Evolutionary conservation across 1,140 invertebrate species (phyloP).

Genomic region (Pristionchus pacificus): DNA sequence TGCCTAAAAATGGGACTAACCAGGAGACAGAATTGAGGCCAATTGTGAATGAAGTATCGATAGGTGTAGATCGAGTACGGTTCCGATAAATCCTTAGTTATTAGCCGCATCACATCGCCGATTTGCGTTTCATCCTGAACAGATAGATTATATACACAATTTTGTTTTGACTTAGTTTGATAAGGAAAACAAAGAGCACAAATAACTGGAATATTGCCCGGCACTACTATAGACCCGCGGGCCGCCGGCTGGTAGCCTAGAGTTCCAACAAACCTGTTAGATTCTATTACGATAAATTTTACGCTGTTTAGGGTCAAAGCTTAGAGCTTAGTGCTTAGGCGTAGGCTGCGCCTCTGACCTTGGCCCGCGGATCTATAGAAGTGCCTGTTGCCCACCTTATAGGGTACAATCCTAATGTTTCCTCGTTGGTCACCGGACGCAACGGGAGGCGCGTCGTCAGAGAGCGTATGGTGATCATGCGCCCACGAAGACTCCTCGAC

Average conservation of each 20-base stretch:
- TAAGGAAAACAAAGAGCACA: background rate
- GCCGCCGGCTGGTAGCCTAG: too few relatives aligned
- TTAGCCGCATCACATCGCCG: conserved; percentile 93
- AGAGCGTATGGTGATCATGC: background rate
- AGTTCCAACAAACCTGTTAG: too few relatives aligned
- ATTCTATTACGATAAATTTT: too few relatives aligned
- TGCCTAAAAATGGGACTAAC: too few relatives aligned
- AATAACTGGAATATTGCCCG: too few relatives aligned
- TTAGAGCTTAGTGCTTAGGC: too few relatives aligned
- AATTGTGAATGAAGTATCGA: conserved; percentile 99
- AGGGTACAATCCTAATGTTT: background rate
- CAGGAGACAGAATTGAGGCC: conserved; percentile 96
- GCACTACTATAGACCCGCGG: too few relatives aligned
- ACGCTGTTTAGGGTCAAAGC: too few relatives aligned
- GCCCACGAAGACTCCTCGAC: background rate
- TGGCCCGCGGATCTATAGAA: too few relatives aligned
- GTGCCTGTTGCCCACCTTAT: too few relatives aligned
- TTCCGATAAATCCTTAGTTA: conserved; percentile 96
- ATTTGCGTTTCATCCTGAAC: conserved; percentile 79
- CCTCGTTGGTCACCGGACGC: background rate
- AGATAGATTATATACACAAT: background rate
- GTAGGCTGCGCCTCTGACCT: too few relatives aligned
- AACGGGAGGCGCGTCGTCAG: background rate
- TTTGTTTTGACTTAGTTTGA: too few relatives aligned
- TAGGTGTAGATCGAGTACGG: conserved; percentile 99